Evolutionary conservation across 1,140 invertebrate species (phyloP), one percentile per base, ranked within the genome.

Genomic region (Rhagoletis zephyria): DNA sequence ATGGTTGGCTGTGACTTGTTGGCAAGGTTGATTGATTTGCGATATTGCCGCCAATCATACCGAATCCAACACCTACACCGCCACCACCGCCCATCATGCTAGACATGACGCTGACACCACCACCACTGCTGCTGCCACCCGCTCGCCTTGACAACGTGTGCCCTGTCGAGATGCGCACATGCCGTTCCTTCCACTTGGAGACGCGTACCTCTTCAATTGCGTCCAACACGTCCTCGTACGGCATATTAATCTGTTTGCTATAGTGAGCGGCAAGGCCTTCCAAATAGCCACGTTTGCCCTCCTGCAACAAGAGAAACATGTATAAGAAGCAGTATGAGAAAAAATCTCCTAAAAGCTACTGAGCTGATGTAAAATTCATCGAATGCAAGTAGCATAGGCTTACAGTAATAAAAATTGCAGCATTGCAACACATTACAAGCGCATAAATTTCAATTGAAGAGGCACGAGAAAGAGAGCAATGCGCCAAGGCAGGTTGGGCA

Each of bases 211-310:
- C 89, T 88, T 93, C 92, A 63, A 93, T 93, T 88, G 92, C 91
- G 89, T 97, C 96, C 89, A 98, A 93, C 61, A 98, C 97, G 93
- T 98, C 97, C 87, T 96, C 96, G 92, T 97, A 97, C 93, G 97
- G 97, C 70, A 97, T 97, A 91, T 95, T 96, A 93, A 97, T 96
- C 89, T 97, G 95, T 90, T 97, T 97, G 64, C 97, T 97, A 92
- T 98, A 98, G 89, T 97, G 94, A n/a, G 96, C 97, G 19, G 97
- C 97, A 85, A 98, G 93, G 42, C 96, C 97, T 93, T 97, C 97
- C 90, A 98, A 94, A 92, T 97, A 97, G 48, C 97, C 97, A 88
- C 97, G 94, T 90, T 97, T 96, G n/a, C 97, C 97, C 91, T 97
- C 96, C 97, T 98, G 95, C 12, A 45, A 19, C 40, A 65, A 64